phyloP scores from a whole-genome alignment of 2,888 invertebrate genomes.

The Leptodirus hochenwartii region DNA sequence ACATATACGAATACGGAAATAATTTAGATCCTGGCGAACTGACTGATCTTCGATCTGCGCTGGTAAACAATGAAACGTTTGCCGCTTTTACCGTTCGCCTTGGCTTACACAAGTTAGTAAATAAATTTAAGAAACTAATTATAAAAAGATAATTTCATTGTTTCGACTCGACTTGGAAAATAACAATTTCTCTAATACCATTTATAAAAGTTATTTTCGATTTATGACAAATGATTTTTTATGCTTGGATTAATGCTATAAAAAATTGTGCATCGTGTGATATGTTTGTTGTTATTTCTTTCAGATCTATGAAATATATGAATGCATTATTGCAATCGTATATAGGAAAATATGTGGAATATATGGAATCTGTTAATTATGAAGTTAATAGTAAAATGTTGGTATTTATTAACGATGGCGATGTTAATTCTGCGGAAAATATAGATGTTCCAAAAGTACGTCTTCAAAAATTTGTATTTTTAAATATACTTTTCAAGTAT shows the following conservation, averaged over 20 bases:
- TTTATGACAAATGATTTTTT: too few species aligned
- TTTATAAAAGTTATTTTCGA: too few species aligned
- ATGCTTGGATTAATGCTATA: too few species aligned
- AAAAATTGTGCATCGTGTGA: too few species aligned
- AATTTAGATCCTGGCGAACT: slow-evolving; percentile 63
- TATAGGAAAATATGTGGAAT: slow-evolving; percentile 42
- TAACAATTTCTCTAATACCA: too few species aligned
- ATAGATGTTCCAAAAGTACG: slow-evolving; percentile 72
- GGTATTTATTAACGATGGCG: slow-evolving; percentile 45
- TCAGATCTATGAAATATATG: slow-evolving; percentile 9
- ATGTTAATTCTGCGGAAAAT: slow-evolving; percentile 47
- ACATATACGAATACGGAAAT: slow-evolving; percentile 63
- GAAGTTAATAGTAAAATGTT: slow-evolving; percentile 48
- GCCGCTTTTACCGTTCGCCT: slow-evolving; percentile 75
- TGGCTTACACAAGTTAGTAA: slow-evolving; percentile 71
- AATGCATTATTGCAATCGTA: slow-evolving; percentile 26
- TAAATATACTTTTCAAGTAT: background rate
- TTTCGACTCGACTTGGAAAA: too few species aligned
- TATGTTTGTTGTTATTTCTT: too few species aligned
- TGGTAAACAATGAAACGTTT: slow-evolving; percentile 94
- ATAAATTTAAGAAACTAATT: too few species aligned
- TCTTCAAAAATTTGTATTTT: slow-evolving; percentile 4
- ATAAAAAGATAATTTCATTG: too few species aligned
- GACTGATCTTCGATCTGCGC: slow-evolving; percentile 83
- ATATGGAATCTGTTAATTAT: slow-evolving; percentile 40